These are phyloP conservation scores for Monoplex corrugatus DNA, from an alignment of 2,888 invertebrate species.

Conservation along the genomic window DNA sequence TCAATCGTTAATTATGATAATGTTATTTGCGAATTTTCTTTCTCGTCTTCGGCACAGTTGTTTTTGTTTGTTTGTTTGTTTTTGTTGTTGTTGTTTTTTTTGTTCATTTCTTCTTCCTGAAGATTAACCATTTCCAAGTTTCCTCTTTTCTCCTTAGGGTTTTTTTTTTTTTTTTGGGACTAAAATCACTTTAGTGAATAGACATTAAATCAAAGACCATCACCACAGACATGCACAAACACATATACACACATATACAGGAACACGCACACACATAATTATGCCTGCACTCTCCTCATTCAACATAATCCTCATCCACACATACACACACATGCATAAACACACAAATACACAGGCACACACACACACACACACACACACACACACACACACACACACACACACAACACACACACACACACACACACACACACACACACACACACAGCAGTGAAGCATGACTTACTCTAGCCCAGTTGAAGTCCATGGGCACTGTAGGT, in stretches of 20 bases:
- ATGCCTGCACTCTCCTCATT: neutral
- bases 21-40: no score
- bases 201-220: no score
- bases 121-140: neutral
- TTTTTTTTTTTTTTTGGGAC: no score
- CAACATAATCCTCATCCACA: no score
- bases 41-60: no score
- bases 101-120: neutral
- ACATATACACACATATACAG: neutral
- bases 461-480: conserved; percentile 93
- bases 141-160: no score
- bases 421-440: neutral
- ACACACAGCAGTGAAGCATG: neutral
- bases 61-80: no score
- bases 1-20: no score
- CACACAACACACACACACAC: neutral
- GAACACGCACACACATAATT: neutral
- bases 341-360: conserved; percentile 4
- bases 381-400: neutral
- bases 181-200: neutral
- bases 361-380: neutral
- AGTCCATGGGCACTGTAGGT: conserved; percentile 99
- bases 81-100: no score
- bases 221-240: neutral
- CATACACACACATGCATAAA: neutral